phyloP scores from a whole-genome alignment of 1,140 invertebrate species.

The Andricus grossulariae region DNA sequence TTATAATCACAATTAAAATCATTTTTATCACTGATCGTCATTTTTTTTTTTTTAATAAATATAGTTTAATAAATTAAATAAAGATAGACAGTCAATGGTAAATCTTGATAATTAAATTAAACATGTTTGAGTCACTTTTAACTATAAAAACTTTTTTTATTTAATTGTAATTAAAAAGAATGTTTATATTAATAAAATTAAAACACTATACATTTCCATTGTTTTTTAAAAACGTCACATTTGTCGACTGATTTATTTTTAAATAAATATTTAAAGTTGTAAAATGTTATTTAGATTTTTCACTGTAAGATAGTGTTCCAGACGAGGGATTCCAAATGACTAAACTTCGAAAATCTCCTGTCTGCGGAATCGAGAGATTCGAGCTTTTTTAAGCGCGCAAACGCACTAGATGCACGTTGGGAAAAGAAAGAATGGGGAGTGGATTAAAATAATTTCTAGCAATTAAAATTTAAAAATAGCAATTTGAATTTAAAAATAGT shows the following conservation, averaged over 20 bases:
- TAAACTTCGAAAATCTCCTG: not conserved
- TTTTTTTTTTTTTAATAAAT: not conserved
- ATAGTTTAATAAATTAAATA: no score
- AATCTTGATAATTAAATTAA: no score
- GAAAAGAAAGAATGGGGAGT: not conserved
- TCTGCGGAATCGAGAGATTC: not conserved
- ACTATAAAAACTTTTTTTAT: no score
- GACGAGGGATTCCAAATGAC: conserved; percentile 17
- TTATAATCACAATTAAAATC: conserved; percentile 31
- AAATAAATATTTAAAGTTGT: not conserved
- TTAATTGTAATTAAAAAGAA: no score
- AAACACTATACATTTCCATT: no score
- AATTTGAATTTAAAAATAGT: not conserved
- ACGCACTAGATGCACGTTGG: not conserved
- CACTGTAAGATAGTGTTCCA: not conserved
- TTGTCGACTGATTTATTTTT: not conserved
- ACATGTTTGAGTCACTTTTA: no score
- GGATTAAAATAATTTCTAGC: not conserved
- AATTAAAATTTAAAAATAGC: not conserved
- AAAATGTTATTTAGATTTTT: not conserved
- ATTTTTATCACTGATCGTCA: conserved; percentile 35
- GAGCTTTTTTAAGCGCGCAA: conserved; percentile 29
- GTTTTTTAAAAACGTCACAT: no score
- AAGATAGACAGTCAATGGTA: no score
- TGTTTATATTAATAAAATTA: no score